phyloP scores from a whole-genome alignment of 2,888 invertebrate genomes.

The Lepetodrilus schrolli region DNA sequence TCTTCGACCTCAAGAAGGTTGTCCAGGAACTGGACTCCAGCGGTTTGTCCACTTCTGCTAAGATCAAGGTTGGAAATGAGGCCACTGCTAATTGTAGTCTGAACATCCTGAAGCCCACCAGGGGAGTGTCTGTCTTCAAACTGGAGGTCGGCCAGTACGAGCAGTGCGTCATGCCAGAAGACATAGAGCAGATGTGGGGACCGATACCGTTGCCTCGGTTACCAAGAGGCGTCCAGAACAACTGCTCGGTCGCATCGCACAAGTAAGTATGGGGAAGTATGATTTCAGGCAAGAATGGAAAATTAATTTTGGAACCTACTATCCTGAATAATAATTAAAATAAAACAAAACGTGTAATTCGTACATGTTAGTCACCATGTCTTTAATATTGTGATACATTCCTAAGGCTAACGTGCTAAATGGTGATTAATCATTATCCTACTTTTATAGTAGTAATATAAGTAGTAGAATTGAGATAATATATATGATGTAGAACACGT shows the following conservation, averaged over 20 bases:
- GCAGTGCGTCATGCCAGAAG: conserved; percentile 73
- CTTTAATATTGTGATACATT: no score
- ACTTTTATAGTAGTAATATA: no score
- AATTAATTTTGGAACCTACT: no score
- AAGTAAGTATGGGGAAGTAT: conserved; percentile 59
- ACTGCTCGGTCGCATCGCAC: conserved; percentile 73
- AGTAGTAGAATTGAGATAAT: no score
- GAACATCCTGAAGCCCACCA: conserved; percentile 44
- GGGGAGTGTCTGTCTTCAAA: conserved; percentile 58
- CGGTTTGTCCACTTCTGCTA: conserved; percentile 37
- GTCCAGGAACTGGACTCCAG: conserved; percentile 37
- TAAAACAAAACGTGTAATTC: no score
- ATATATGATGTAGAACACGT: no score
- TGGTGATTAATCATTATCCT: no score
- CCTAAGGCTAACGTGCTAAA: no score
- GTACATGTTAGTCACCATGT: no score
- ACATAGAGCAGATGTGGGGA: conserved; percentile 72
- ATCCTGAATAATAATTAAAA: no score
- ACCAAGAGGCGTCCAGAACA: conserved; percentile 68
- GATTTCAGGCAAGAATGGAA: no score
- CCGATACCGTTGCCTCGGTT: conserved; percentile 70
- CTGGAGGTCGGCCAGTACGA: conserved; percentile 72
- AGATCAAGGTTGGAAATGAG: conserved; percentile 39
- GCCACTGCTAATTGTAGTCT: conserved; percentile 35
- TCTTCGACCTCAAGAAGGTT: conserved; percentile 38